Evolutionary conservation across 2,797 vertebrate genomes (phyloP).

Genomic region (Pogonophryne albipinna): DNA sequence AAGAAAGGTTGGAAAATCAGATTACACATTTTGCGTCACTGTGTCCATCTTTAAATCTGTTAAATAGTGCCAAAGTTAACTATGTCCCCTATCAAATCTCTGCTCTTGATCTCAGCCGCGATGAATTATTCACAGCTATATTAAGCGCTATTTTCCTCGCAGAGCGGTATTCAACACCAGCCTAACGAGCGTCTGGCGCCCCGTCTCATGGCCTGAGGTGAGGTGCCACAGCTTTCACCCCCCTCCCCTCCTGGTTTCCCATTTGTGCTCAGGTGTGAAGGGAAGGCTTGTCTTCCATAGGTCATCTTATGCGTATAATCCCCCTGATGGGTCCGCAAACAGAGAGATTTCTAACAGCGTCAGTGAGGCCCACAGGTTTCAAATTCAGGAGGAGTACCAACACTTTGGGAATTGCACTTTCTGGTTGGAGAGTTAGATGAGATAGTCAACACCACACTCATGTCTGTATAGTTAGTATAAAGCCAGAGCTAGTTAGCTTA

Average conservation of each 20-base stretch:
- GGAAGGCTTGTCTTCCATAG: slow-evolving; percentile 49
- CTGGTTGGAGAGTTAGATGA: not conserved
- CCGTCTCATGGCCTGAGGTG: slow-evolving; percentile 35
- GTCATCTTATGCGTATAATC: slow-evolving; percentile 59
- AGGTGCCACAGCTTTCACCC: not conserved
- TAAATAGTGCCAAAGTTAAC: slow-evolving; percentile 28
- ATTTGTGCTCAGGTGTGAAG: slow-evolving; percentile 75
- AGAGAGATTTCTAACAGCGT: slow-evolving; percentile 33
- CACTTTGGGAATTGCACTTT: not conserved
- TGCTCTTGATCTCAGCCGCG: not conserved
- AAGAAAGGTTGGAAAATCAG: not conserved
- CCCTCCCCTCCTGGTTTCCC: slow-evolving; percentile 43
- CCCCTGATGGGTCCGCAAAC: slow-evolving; percentile 12
- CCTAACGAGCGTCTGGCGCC: slow-evolving; percentile 17
- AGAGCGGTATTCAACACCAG: slow-evolving; percentile 37
- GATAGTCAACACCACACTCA: not conserved
- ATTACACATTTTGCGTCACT: slow-evolving; percentile 24
- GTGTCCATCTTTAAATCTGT: slow-evolving; percentile 23
- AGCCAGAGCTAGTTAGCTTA: not conserved
- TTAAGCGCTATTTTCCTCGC: slow-evolving; percentile 40
- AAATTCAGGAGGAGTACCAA: not conserved
- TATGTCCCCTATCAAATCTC: slow-evolving; percentile 1
- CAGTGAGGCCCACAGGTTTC: slow-evolving; percentile 9
- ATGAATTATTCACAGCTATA: slow-evolving; percentile 66
- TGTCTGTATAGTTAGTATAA: not conserved